Conservation (phyloP, 2,113 vertebrate genomes). For the Agelaius phoeniceus region DNA sequence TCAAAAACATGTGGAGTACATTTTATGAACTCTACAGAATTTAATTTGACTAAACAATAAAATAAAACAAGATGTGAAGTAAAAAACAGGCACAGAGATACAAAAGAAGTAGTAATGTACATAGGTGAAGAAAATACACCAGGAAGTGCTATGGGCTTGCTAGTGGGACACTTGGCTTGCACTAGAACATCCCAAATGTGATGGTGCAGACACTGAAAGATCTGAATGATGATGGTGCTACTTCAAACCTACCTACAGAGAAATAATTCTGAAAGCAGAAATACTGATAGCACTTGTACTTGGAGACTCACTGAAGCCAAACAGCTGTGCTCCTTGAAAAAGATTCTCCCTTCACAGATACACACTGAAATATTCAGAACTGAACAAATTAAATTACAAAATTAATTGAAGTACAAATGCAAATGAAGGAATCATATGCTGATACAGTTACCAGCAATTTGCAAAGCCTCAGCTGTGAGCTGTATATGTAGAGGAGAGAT, state of each 20-base stretch:
- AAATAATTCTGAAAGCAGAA: neutral
- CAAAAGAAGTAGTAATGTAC: neutral
- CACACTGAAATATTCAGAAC: neutral
- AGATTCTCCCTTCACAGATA: neutral
- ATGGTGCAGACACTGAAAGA: neutral
- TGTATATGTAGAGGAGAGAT: neutral
- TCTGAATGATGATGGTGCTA: neutral
- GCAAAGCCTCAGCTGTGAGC: neutral
- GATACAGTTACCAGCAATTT: conserved; percentile 24
- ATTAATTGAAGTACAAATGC: conserved; percentile 28
- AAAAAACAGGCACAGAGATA: neutral
- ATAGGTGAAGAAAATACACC: neutral
- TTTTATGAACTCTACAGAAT: neutral
- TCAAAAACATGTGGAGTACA: neutral
- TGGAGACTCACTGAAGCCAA: neutral
- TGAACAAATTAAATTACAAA: conserved; percentile 35
- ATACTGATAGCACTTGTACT: neutral
- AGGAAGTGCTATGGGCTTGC: neutral
- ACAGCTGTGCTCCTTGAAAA: neutral
- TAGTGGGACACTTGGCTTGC: neutral
- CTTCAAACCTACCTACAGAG: neutral
- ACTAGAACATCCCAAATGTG: neutral
- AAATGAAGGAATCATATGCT: neutral
- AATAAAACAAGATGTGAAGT: neutral
- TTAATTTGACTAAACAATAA: neutral